Base-by-base conservation (phyloP, 92 coral and sea anemone genomes). In the Paragorgia papillata region DNA sequence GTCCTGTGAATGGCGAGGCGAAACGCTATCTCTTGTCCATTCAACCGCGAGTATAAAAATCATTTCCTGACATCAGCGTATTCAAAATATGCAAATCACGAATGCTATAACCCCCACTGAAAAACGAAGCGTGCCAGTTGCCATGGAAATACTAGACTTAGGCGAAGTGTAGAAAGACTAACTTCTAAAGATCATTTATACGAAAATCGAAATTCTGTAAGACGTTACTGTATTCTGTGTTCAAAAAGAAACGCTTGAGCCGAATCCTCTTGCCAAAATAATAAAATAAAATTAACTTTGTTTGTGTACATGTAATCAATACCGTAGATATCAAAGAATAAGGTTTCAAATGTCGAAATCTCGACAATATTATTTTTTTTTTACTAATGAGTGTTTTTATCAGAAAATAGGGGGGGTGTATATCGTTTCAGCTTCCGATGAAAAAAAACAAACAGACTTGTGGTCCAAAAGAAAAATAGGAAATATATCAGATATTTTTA, bases 31-130 rank as follows among this genome's bases (percentile, higher is more conserved):
- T 46, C 14, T n/a, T 46, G 15, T 46, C 53, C 17, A 46, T 46
- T 46, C 14, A 15, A 46, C 14, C n/a, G 9, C 43, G 43, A 37
- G 6, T 37, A n/a, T n/a, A n/a, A 37, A 37, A 46, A 46, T 46
- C 53, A 46, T 46, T 7, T 46, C 64, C 33, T 71, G 78, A 54
- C 78, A 32, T 32, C 24, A 43, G 65, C 13, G 22, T 31, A 71
- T 71, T 71, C 37, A 34, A 71, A 71, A 71, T 71, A 71, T 71
- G 78, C 35, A 54, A 71, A 71, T 71, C 20, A 71, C 41, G 62
- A 71, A 71, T 9, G 32, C 48, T 0, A n/a, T 10, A n/a, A n/a
- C n/a, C 27, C 44, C 46, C 46, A 71, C 46, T 57, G 46, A 37
- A 55, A 32, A 26, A 41, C 5, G 28, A 9, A 71, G 78, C 78